A percentile compares a stretch with the other conserved stretches of the same genome.
Evolutionary conservation across 2,113 vertebrate species (phyloP).

Genomic region (Hoplias malabaricus): DNA sequence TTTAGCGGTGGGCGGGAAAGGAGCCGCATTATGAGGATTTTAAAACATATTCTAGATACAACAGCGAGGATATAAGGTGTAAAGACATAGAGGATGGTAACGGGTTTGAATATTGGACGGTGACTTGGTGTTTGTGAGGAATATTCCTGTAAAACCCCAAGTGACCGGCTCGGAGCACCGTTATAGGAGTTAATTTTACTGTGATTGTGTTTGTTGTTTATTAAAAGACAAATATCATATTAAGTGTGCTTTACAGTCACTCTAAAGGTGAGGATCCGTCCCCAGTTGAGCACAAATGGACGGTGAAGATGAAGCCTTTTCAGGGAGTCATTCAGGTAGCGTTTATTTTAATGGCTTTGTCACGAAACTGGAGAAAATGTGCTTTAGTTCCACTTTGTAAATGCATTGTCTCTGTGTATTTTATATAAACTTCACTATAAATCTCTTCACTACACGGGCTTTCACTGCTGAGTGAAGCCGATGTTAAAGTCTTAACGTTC

Average conservation of each 20-base stretch:
- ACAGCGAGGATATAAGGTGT: neutral
- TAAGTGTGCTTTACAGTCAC: too few relatives aligned
- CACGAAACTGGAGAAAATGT: too few relatives aligned
- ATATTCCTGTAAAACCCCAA: neutral
- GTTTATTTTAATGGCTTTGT: neutral
- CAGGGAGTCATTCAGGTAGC: constrained; percentile 8
- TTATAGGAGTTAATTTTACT: neutral
- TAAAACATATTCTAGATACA: too few relatives aligned
- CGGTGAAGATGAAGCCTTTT: constrained; percentile 5
- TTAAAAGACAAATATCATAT: neutral
- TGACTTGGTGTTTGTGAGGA: neutral
- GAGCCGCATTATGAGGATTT: neutral
- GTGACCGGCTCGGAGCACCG: neutral
- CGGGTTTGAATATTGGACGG: neutral
- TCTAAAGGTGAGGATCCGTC: neutral
- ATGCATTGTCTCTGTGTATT: too few relatives aligned
- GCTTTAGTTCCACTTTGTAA: too few relatives aligned
- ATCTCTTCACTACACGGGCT: too few relatives aligned
- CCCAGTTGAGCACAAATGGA: neutral
- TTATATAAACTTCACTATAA: too few relatives aligned
- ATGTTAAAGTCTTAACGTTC: too few relatives aligned
- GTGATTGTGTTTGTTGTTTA: neutral
- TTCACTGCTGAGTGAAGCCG: too few relatives aligned
- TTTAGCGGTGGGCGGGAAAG: neutral
- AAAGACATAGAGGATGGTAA: neutral